These are phyloP conservation scores for Sclerodermus sp. DNA, from an alignment of 2,888 invertebrate genomes.

Conservation along the genomic window DNA sequence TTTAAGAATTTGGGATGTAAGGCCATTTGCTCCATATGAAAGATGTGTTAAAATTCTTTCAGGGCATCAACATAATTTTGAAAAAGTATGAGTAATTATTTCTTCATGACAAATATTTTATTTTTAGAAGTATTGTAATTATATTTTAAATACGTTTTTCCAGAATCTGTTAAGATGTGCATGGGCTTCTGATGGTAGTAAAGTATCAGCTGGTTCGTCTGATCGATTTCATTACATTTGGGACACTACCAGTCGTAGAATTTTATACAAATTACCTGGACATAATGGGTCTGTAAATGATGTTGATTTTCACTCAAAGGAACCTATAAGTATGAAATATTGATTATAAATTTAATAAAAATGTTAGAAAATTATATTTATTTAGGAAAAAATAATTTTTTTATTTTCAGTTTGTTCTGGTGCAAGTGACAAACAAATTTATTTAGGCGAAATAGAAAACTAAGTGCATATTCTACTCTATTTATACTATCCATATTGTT, in stretches of 20 bases:
- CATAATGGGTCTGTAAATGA: constrained; percentile 98
- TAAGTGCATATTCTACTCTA: no score
- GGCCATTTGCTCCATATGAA: constrained; percentile 91
- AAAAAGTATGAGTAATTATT: constrained; percentile 65
- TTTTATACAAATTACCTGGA: constrained; percentile 95
- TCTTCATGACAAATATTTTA: no score
- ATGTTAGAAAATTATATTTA: not conserved
- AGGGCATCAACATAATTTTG: constrained; percentile 97
- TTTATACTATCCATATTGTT: no score
- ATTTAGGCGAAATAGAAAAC: constrained; percentile 89
- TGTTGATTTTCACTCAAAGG: constrained; percentile 90
- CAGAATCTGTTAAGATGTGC: constrained; percentile 86
- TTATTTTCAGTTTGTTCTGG: constrained; percentile 82
- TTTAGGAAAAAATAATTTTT: no score
- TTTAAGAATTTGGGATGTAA: constrained; percentile 93
- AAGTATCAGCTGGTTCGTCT: constrained; percentile 89
- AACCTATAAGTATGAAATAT: constrained; percentile 73
- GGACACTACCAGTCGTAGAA: constrained; percentile 91
- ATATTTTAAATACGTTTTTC: constrained; percentile 9
- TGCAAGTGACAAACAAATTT: constrained; percentile 94
- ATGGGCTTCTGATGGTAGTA: constrained; percentile 93
- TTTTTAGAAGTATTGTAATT: not conserved
- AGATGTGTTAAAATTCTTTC: constrained; percentile 89
- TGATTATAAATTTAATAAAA: no score
- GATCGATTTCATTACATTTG: constrained; percentile 96